These are phyloP conservation scores for Hetaerina americana DNA, from an alignment of 1,140 invertebrate genomes.

Conservation along the genomic window DNA sequence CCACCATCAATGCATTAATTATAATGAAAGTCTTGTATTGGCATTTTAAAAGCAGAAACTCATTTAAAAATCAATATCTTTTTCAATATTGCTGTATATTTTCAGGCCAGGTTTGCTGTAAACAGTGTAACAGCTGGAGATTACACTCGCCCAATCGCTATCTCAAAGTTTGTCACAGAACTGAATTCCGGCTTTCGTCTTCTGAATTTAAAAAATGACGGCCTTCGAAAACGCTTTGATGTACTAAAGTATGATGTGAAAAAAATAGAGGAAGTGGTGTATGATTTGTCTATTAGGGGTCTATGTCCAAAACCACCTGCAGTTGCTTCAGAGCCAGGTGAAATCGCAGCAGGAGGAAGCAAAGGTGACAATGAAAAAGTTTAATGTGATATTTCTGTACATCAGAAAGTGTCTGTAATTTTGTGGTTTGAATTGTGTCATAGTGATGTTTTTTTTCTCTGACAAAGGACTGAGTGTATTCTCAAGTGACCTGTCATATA, in stretches of 20 bases:
- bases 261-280: slow-evolving; percentile 90
- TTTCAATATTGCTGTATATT: slow-evolving; percentile 12
- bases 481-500: no score
- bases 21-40: no score
- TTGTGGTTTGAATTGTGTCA: no score
- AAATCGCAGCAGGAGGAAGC: no score
- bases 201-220: slow-evolving; percentile 84
- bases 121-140: slow-evolving; percentile 80
- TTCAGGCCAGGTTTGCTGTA: slow-evolving; percentile 62
- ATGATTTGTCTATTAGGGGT: slow-evolving; percentile 78
- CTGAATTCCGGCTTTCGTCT: slow-evolving; percentile 77
- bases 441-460: no score
- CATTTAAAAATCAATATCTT: no score
- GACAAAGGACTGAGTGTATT: no score
- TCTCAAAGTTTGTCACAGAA: slow-evolving; percentile 73
- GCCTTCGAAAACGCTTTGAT: slow-evolving; percentile 75
- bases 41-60: no score
- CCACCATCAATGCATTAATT: no score
- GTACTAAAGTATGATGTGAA: slow-evolving; percentile 86
- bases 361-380: no score
- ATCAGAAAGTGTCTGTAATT: no score
- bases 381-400: no score
- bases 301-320: slow-evolving; percentile 34
- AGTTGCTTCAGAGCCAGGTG: neutral
- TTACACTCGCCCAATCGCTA: slow-evolving; percentile 63